Evolutionary conservation across 2,888 invertebrate genomes (phyloP).

Genomic region (Drosophila cognata): DNA sequence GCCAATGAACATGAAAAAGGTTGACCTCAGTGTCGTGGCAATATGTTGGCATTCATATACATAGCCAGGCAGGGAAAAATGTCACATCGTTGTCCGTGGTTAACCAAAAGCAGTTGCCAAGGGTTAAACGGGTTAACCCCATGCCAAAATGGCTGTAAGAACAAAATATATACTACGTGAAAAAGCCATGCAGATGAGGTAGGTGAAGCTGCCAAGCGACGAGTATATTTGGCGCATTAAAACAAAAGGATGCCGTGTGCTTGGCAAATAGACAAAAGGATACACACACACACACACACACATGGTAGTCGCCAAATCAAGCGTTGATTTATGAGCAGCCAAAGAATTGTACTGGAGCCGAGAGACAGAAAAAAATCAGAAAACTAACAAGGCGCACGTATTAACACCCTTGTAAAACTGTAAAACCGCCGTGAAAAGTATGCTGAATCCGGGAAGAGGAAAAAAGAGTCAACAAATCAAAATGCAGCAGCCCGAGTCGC

Average conservation of each 20-base stretch:
- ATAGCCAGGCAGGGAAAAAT: constrained; percentile 51
- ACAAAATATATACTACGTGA: constrained; percentile 16
- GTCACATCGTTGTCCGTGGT: constrained; percentile 69
- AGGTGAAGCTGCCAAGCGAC: constrained; percentile 45
- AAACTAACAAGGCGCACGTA: constrained; percentile 71
- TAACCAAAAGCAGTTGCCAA: constrained; percentile 70
- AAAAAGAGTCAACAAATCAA: constrained; percentile 64
- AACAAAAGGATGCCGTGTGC: constrained; percentile 77
- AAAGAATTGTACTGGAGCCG: constrained; percentile 59
- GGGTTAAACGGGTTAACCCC: constrained; percentile 78
- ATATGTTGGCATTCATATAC: constrained; percentile 55
- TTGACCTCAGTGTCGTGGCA: constrained; percentile 75
- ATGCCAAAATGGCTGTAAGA: constrained; percentile 54
- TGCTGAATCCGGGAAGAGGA: constrained; percentile 16
- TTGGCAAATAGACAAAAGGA: constrained; percentile 75
- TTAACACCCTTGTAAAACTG: constrained; percentile 79
- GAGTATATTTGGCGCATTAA: constrained; percentile 76
- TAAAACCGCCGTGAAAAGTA: constrained; percentile 74
- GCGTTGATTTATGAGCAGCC: constrained; percentile 74
- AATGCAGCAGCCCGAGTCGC: constrained; percentile 14
- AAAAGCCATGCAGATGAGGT: constrained; percentile 32
- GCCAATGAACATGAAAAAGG: constrained; percentile 76
- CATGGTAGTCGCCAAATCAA: constrained; percentile 77
- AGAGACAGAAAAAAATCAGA: constrained; percentile 40
- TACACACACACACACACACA: constrained; percentile 33